phyloP scores from a whole-genome alignment of 1,140 invertebrate genomes.

The Calephelis nemesis region DNA sequence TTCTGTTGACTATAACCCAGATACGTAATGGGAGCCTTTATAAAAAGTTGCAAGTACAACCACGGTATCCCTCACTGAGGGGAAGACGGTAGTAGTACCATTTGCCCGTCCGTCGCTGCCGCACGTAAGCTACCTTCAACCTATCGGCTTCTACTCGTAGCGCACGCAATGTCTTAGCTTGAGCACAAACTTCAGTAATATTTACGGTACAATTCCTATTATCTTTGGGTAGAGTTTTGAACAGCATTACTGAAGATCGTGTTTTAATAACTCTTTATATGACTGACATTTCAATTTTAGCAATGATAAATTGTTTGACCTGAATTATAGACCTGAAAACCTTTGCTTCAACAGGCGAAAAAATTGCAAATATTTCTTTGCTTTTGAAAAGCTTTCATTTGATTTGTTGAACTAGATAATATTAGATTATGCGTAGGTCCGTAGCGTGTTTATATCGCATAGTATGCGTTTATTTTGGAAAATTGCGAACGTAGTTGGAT shows the following conservation, averaged over 20 bases:
- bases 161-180: constrained; percentile 44
- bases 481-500: too few species aligned
- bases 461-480: too few species aligned
- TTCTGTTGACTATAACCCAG: constrained; percentile 69
- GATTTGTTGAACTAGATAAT: too few species aligned
- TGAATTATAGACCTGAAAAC: neutral
- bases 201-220: neutral
- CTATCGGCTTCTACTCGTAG: constrained; percentile 46
- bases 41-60: constrained; percentile 64
- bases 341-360: neutral
- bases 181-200: constrained; percentile 6
- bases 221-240: neutral
- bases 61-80: constrained; percentile 47
- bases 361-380: too few species aligned
- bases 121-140: constrained; percentile 65
- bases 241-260: neutral
- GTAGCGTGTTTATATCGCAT: too few species aligned
- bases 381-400: too few species aligned
- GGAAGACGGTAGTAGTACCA: constrained; percentile 59
- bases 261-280: neutral
- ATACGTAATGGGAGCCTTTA: constrained; percentile 62
- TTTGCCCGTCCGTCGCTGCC: constrained; percentile 59
- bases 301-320: too few species aligned
- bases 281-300: neutral
- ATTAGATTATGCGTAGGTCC: too few species aligned